phyloP scores from a whole-genome alignment of 30 jellyfish, hydroid and myxozoan species.

The Turritopsis dohrnii region DNA sequence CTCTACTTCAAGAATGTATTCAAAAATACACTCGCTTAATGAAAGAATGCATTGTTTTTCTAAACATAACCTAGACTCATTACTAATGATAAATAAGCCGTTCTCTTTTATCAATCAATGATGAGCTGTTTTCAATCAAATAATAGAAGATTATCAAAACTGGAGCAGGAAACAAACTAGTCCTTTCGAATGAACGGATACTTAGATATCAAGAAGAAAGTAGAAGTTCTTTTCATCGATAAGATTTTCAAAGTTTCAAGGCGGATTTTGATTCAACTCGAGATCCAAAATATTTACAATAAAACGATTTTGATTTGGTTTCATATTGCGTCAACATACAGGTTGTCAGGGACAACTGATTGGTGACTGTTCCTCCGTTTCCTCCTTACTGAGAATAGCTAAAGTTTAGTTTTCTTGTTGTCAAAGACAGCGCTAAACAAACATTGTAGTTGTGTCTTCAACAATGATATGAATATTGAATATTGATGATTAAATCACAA shows the following conservation, averaged over 20 bases:
- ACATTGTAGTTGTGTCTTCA: too few relatives aligned
- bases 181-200: not conserved
- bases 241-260: not conserved
- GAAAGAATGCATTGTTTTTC: not conserved
- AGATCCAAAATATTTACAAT: not conserved
- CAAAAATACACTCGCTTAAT: not conserved
- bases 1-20: not conserved
- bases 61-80: not conserved
- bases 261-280: not conserved
- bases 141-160: not conserved
- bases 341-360: too few relatives aligned
- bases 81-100: not conserved
- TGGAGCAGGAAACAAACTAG: not conserved
- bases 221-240: not conserved
- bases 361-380: too few relatives aligned
- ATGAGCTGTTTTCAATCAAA: not conserved
- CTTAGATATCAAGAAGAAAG: not conserved
- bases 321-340: not conserved
- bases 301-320: not conserved
- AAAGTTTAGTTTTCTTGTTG: too few relatives aligned
- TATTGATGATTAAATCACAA: too few relatives aligned
- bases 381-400: too few relatives aligned
- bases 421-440: too few relatives aligned
- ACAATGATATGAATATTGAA: too few relatives aligned
- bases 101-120: not conserved